Conservation (phyloP, 2,113 vertebrate species). For the Glaucidium brasilianum region DNA sequence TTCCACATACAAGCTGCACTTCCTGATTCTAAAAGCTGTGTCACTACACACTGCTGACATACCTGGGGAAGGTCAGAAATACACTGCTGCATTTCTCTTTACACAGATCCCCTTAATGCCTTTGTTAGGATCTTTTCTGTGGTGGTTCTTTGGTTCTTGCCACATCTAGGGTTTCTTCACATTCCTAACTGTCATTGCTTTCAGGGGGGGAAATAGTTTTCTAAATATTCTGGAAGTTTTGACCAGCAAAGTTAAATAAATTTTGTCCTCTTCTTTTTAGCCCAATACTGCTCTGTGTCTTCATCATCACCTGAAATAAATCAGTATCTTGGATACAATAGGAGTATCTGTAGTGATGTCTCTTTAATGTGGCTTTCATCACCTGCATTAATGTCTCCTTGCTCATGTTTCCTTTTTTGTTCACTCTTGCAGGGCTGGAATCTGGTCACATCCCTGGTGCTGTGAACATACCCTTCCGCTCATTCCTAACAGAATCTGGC, state of each 20-base stretch:
- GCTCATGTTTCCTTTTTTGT: not conserved
- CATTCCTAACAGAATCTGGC: conserved; percentile 82
- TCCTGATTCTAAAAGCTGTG: not conserved
- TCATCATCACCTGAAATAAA: not conserved
- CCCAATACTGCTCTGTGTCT: not conserved
- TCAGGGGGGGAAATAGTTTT: not conserved
- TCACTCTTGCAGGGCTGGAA: conserved; percentile 72
- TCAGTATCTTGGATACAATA: not conserved
- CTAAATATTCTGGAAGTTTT: not conserved
- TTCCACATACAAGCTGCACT: not conserved
- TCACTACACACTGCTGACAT: not conserved
- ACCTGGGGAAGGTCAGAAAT: not conserved
- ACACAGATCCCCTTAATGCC: not conserved
- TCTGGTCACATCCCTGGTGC: conserved; percentile 87
- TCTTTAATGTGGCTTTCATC: not conserved
- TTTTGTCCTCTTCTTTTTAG: not conserved
- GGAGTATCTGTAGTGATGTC: not conserved
- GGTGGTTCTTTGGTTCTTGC: not conserved
- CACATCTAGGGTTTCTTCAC: not conserved
- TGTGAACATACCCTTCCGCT: conserved; percentile 87
- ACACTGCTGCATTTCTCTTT: not conserved
- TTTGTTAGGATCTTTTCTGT: not conserved
- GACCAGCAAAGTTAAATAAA: not conserved
- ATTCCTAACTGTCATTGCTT: not conserved
- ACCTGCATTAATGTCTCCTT: not conserved